Evolutionary conservation across 2,888 invertebrate genomes (phyloP), one percentile per base, ranked within the genome.

Genomic region (Lepas anatifera): DNA sequence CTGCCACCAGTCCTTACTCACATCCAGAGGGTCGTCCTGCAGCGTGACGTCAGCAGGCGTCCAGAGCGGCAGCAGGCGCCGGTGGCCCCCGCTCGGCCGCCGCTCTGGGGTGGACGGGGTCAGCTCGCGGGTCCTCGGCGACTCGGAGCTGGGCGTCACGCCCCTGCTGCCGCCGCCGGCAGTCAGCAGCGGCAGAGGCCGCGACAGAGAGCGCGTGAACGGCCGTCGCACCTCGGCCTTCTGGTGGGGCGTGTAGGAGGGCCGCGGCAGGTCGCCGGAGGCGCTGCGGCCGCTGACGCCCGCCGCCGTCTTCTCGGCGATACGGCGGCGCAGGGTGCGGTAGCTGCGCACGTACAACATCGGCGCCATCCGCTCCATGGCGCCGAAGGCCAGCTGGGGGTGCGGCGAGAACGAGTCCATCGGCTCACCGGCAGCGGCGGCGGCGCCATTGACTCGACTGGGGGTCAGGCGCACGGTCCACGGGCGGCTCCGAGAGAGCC

Each of bases 401-500:
- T 69, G 63, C 68, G 68, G 39, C 43, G 50, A 8, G 16, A 1
- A 29, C 70, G 32, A 39, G 64, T 68, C 70, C 39, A 68, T 43
- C 64, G 67, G 64, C 52, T 68, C 68, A 13, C n/a, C 22, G n/a
- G n/a, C n/a, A n/a, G n/a, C n/a, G n/a, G n/a, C n/a, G n/a, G n/a
- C n/a, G n/a, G n/a, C n/a, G n/a, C n/a, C n/a, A n/a, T n/a, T n/a
- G 41, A 13, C 41, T 10, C 11, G 41, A 41, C 41, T 41, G 11
- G 16, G 7, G 46, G 25, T n/a, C 8, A 7, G 22, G 27, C 48
- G 27, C 11, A 22, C n/a, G 67, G 16, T 39, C 39, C 1, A 16
- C 32, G 11, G 50, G 37, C 46, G 50, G 35, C 35, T 46, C 18
- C 8, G 22, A 18, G 13, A 29, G 6, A n/a, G 50, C 46, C 25